Percentiles rank a stretch among this genome's conserved stretches.
These are phyloP conservation scores for Vireo griseus DNA, from an alignment of 2,797 vertebrate genomes.

Conservation along the genomic window DNA sequence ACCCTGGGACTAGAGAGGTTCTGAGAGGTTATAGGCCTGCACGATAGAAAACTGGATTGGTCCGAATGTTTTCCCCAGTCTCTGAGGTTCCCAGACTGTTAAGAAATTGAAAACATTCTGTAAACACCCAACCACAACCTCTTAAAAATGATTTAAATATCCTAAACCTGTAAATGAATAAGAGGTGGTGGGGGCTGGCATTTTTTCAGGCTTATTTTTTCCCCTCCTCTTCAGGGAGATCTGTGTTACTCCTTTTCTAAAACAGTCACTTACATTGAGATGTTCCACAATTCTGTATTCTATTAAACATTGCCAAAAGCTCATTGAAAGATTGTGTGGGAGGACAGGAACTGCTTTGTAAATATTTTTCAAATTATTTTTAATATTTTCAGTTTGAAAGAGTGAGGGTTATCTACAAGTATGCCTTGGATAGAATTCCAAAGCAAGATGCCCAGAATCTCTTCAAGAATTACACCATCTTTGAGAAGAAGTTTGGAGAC, in stretches of 20 bases:
- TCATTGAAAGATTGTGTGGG: neutral
- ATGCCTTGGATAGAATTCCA: slow-evolving; percentile 91
- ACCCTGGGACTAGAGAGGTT: neutral
- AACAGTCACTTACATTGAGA: neutral
- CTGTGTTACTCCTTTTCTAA: neutral
- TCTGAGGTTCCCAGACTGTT: neutral
- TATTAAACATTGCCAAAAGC: neutral
- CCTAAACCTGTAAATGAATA: neutral
- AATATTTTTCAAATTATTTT: neutral
- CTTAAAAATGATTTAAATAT: neutral
- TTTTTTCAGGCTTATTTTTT: neutral
- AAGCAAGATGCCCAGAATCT: slow-evolving; percentile 95
- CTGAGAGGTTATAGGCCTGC: neutral
- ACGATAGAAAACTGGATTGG: neutral
- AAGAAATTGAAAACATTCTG: neutral
- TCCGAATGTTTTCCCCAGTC: neutral
- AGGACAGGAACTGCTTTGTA: neutral
- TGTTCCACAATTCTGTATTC: neutral
- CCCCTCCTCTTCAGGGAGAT: neutral
- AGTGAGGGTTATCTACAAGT: slow-evolving; percentile 96
- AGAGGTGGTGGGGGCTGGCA: neutral
- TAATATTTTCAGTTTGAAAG: slow-evolving; percentile 88
- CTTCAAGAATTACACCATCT: slow-evolving; percentile 97
- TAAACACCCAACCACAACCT: neutral
- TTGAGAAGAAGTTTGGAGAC: slow-evolving; percentile 98